A percentile compares a stretch with the other conserved stretches of the same genome.
phyloP scores from a whole-genome alignment of 2,113 vertebrate genomes.

The Gambusia holbrooki region DNA sequence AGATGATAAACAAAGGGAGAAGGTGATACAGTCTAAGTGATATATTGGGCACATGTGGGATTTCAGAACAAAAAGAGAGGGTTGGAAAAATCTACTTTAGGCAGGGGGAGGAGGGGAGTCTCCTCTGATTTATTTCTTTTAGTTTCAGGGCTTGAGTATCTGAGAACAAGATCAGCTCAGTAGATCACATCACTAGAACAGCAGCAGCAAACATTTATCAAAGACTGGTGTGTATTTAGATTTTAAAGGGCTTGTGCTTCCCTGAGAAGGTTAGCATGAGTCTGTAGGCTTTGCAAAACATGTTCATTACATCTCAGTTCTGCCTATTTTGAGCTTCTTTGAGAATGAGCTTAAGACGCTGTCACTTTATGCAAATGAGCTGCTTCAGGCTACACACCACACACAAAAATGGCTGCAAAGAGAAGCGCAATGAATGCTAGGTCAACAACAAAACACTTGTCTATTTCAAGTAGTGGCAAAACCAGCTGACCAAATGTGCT shows the following conservation, averaged over 20 bases:
- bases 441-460: too few relatives aligned
- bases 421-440: too few relatives aligned
- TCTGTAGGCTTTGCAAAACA: too few relatives aligned
- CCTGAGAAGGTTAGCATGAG: too few relatives aligned
- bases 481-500: too few relatives aligned
- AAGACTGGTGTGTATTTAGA: not conserved
- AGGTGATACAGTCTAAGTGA: conserved; percentile 88
- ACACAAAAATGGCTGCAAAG: too few relatives aligned
- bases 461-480: too few relatives aligned
- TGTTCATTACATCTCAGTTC: too few relatives aligned
- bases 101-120: conserved; percentile 59
- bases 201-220: not conserved
- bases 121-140: conserved; percentile 78
- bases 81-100: conserved; percentile 37
- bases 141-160: conserved; percentile 75
- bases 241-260: not conserved
- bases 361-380: too few relatives aligned
- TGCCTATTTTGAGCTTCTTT: too few relatives aligned
- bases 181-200: conserved; percentile 68
- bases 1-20: conserved; percentile 90
- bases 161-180: conserved; percentile 79
- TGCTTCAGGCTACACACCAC: too few relatives aligned
- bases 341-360: too few relatives aligned
- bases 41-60: conserved; percentile 90
- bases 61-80: conserved; percentile 58